Conservation (phyloP, 2,888 invertebrate species). For the Epistrophe grossulariae region DNA sequence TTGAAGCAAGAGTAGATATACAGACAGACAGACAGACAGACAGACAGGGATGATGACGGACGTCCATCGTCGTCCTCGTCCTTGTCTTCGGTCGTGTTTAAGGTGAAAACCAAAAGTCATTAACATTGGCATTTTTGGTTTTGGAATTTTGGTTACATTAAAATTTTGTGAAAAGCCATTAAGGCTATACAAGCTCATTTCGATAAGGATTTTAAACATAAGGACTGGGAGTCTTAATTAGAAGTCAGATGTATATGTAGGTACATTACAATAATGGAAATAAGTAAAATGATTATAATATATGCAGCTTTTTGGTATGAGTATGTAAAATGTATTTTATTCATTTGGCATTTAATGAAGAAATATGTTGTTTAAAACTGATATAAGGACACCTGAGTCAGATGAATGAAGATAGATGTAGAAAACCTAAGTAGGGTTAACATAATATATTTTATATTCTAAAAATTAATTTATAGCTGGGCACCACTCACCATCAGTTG, state of each 20-base stretch:
- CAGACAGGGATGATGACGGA: neutral
- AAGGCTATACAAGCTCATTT: conserved; percentile 12
- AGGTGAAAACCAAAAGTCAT: conserved; percentile 31
- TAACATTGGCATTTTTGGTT: conserved; percentile 21
- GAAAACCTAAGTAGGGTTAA: neutral
- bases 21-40: too few species aligned
- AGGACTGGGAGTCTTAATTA: conserved; percentile 4
- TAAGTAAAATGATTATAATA: conserved; percentile 1
- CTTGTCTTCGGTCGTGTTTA: neutral
- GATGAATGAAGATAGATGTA: neutral
- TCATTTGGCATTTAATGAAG: conserved; percentile 4
- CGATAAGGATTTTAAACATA: neutral
- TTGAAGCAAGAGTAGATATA: neutral
- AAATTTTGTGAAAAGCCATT: conserved; percentile 11
- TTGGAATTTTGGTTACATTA: conserved; percentile 1
- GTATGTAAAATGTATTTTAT: neutral
- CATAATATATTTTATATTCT: neutral
- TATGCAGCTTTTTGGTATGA: neutral
- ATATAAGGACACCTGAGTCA: neutral
- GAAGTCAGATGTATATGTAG: neutral
- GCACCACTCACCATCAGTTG: too few species aligned
- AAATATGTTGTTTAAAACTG: neutral
- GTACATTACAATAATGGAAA: neutral
- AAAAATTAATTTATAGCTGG: neutral
- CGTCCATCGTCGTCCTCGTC: neutral